Evolutionary conservation across 2,113 vertebrate genomes (phyloP).

Genomic region (Lanius ludovicianus): DNA sequence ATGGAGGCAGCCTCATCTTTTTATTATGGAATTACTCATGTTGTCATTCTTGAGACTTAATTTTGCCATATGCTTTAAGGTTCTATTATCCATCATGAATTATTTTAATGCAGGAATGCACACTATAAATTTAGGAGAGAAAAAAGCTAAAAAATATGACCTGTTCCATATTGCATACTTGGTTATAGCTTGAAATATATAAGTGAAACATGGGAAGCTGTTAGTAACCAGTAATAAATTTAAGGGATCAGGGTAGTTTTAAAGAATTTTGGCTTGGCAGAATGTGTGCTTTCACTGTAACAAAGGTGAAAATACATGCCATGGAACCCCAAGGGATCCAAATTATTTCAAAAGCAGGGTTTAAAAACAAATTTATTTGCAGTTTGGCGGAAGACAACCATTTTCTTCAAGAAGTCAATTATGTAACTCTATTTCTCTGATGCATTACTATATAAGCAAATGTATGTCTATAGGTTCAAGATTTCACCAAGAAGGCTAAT

Average conservation of each 20-base stretch:
- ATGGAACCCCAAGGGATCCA: neutral
- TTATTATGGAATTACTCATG: slow-evolving; percentile 27
- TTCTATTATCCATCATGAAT: slow-evolving; percentile 24
- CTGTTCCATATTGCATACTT: neutral
- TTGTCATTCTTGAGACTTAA: slow-evolving; percentile 23
- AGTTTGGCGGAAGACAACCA: neutral
- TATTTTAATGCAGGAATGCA: neutral
- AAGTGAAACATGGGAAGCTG: neutral
- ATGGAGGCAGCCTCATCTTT: neutral
- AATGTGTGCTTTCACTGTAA: neutral
- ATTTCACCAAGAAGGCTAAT: neutral
- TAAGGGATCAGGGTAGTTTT: neutral
- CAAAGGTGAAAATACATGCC: neutral
- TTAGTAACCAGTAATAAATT: slow-evolving; percentile 2
- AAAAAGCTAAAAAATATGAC: neutral
- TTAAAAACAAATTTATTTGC: neutral
- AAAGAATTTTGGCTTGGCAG: neutral
- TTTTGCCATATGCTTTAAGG: neutral
- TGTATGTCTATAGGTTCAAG: neutral
- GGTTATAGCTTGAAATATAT: neutral
- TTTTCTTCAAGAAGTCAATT: neutral
- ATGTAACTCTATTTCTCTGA: neutral
- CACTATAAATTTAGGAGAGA: neutral
- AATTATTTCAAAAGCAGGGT: neutral
- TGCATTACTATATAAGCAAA: neutral